Evolutionary conservation across 2,113 vertebrate genomes (phyloP).

Genomic region (Ceuthmochares aereus): DNA sequence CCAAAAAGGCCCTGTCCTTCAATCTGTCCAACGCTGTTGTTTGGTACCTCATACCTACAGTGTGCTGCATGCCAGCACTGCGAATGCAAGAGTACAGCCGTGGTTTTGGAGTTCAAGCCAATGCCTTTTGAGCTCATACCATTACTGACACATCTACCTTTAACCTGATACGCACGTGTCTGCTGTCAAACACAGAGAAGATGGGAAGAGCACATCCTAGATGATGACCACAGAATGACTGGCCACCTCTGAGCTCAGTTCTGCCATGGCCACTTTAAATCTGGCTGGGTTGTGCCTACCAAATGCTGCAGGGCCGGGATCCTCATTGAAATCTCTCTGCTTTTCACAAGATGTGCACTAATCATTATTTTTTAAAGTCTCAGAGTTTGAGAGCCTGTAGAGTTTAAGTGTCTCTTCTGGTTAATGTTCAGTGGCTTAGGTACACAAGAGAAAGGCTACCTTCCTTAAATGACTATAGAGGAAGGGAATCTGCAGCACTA

Average conservation of each 20-base stretch:
- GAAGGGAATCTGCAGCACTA: neutral
- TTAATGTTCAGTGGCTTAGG: neutral
- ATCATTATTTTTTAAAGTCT: neutral
- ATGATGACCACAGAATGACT: neutral
- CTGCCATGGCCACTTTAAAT: neutral
- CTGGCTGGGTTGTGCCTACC: neutral
- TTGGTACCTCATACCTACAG: neutral
- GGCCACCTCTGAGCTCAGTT: neutral
- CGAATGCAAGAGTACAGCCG: neutral
- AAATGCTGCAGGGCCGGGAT: neutral
- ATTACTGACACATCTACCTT: neutral
- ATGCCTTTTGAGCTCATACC: accelerated
- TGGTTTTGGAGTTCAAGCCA: neutral
- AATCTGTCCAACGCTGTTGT: neutral
- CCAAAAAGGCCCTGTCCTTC: neutral
- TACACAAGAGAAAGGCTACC: neutral
- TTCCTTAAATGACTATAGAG: neutral
- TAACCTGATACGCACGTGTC: neutral
- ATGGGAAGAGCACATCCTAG: neutral
- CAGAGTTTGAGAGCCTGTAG: neutral
- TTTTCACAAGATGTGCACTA: neutral
- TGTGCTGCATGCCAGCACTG: neutral
- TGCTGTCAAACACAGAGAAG: neutral
- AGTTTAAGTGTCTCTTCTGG: neutral
- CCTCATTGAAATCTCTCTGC: neutral